Conservation (phyloP, 2,888 invertebrate genomes). For the Troides oblongomaculatus region DNA sequence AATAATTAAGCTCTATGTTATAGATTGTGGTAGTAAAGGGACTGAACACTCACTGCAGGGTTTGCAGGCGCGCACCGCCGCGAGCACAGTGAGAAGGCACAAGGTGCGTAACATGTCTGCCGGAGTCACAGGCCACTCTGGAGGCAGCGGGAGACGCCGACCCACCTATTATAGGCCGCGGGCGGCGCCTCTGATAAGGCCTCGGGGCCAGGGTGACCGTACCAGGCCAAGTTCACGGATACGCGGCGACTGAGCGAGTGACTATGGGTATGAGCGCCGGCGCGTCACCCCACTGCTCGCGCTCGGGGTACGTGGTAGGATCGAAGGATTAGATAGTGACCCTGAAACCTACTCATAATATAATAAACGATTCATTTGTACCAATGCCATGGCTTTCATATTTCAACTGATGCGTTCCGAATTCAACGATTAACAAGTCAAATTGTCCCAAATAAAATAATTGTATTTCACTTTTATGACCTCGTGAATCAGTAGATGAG, state of each 20-base stretch:
- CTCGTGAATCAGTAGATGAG: conserved; percentile 4
- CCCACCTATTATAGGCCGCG: conserved; percentile 78
- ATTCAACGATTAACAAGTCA: conserved; percentile 7
- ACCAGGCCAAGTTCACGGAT: conserved; percentile 77
- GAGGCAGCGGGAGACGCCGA: conserved; percentile 73
- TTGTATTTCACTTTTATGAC: too few relatives aligned
- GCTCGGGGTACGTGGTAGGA: conserved; percentile 45
- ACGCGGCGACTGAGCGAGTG: conserved; percentile 68
- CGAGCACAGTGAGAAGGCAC: conserved; percentile 60
- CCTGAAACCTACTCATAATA: conserved; percentile 45
- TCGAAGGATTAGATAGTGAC: conserved; percentile 60
- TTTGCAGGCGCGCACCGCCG: conserved; percentile 62
- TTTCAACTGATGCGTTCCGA: conserved; percentile 7
- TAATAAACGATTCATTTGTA: conserved; percentile 2
- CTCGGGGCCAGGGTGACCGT: conserved; percentile 72
- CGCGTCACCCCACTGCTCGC: conserved; percentile 45
- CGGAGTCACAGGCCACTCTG: conserved; percentile 68
- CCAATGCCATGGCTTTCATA: conserved; percentile 23
- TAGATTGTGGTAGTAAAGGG: conserved; percentile 12
- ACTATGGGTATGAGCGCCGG: conserved; percentile 43
- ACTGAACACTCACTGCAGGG: conserved; percentile 72
- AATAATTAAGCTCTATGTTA: conserved; percentile 11
- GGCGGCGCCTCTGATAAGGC: conserved; percentile 74
- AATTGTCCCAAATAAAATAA: neutral
- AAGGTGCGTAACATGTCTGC: conserved; percentile 73